phyloP scores from a whole-genome alignment of 2,797 vertebrate species.

The Artibeus lituratus region DNA sequence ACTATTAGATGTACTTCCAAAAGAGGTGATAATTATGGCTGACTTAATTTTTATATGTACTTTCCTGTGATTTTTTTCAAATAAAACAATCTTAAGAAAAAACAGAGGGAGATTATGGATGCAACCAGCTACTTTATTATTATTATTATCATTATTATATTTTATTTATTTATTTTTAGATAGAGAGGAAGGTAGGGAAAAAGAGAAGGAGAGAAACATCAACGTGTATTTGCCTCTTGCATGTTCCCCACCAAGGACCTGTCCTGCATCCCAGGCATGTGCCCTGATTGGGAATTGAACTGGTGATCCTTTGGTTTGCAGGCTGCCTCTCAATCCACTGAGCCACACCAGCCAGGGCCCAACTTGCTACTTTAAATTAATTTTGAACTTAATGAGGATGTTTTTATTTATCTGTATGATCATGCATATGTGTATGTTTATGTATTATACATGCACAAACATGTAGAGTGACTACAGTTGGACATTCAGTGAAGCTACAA shows the following conservation, averaged over 20 bases:
- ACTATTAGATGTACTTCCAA: neutral
- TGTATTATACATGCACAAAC: neutral
- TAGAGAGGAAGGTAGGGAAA: too few species aligned
- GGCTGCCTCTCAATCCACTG: too few species aligned
- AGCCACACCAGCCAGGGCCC: too few species aligned
- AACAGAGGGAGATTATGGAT: neutral
- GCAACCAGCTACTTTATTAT: neutral
- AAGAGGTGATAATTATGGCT: neutral
- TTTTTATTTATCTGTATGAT: neutral
- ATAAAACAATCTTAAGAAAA: neutral
- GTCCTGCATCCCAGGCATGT: too few species aligned
- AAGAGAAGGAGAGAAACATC: too few species aligned
- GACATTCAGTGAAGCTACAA: neutral
- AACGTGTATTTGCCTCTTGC: too few species aligned
- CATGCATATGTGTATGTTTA: neutral
- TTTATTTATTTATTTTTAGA: too few species aligned
- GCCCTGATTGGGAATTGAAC: too few species aligned
- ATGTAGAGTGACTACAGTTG: neutral
- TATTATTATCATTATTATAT: too few species aligned
- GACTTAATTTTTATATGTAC: neutral
- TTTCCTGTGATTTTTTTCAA: conserved; percentile 22
- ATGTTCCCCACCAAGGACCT: too few species aligned
- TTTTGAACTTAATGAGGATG: neutral
- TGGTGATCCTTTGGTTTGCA: too few species aligned
- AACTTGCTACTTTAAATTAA: neutral